Evolutionary conservation across 2,113 vertebrate genomes (phyloP), one percentile per base, ranked within the genome.

Genomic region (Garra rufa): DNA sequence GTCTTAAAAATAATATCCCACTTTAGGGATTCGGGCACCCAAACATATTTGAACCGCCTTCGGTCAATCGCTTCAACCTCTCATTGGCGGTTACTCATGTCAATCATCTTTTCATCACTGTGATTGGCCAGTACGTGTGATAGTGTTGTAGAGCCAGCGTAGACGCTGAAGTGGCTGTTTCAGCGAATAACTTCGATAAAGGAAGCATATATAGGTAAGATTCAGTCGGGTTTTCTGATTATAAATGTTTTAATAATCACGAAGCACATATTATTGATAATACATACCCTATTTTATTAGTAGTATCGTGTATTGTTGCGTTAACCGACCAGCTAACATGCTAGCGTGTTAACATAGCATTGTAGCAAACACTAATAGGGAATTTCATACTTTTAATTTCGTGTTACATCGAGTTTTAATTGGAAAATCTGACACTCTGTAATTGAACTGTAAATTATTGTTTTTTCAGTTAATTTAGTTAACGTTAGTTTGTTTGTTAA

Each of bases 121-220:
- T 76, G 76, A 84, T 87, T 87, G 83, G 86, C 15, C 21, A 24
- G 7, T 34, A 3, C 4, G 24, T 6, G 67, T 41, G 17, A 8
- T 80, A 30, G 11, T 34, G 4, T 3, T 55, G 48, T 24, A 46
- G 26, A 38, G 15, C 30, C 65, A 24, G 70, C 44, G 34, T 44
- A 57, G 59, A 59, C 19, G 28, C 79, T 30, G 70, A 61, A 73
- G 46, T 10, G 38, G 3, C 17, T 14, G 67, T 69, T 38, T 65
- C 26, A 81, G 30, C 46, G 43, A n/a, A n/a, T 59, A 55, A 19
- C 38, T 26, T 11, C 70, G 6, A 10, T 9, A 43, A 78, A 78
- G n/a, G 15, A 78, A 4, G 2, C n/a, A 3, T 2, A 61, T 44
- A 26, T 78, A 6, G 76, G 76, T 78, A 78, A 78, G n/a, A 44